Percentiles rank a stretch among this genome's conserved stretches.
These are phyloP conservation scores for Eupithecia dodoneata DNA, from an alignment of 2,888 invertebrate species.

Conservation along the genomic window DNA sequence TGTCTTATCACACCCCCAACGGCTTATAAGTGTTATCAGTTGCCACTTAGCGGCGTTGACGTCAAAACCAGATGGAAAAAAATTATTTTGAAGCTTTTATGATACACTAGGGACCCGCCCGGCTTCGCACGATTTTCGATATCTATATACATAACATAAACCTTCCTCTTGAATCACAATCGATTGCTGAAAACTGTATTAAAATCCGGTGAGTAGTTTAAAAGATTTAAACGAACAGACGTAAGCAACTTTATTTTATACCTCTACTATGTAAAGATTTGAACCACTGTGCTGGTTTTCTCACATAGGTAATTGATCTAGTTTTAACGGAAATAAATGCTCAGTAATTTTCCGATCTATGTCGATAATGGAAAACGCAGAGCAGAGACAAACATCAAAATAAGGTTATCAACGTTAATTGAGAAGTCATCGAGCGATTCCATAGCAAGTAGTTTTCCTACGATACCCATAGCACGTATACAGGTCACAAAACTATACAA, in stretches of 20 bases:
- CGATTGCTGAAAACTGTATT: too few relatives aligned
- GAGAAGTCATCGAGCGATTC: conserved; percentile 2
- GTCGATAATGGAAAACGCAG: conserved; percentile 18
- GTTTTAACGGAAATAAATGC: background rate
- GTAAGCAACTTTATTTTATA: too few relatives aligned
- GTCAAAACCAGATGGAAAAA: conserved; percentile 37
- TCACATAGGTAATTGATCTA: background rate
- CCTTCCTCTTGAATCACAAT: too few relatives aligned
- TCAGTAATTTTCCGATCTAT: conserved; percentile 32
- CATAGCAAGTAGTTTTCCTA: conserved; percentile 17
- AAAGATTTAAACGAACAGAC: too few relatives aligned
- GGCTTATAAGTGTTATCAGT: conserved; percentile 45
- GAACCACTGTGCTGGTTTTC: background rate
- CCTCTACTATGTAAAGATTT: background rate
- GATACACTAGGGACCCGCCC: too few relatives aligned
- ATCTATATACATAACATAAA: too few relatives aligned
- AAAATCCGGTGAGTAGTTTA: too few relatives aligned
- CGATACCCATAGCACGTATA: conserved; percentile 2
- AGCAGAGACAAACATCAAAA: conserved; percentile 26
- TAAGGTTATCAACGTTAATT: conserved; percentile 24
- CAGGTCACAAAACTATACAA: background rate
- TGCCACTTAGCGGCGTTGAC: conserved; percentile 35
- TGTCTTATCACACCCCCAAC: conserved; percentile 53
- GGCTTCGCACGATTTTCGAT: too few relatives aligned
- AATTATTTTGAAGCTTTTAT: conserved; percentile 24